Evolutionary conservation across 2,797 vertebrate species (phyloP).

Genomic region (Picus viridis): DNA sequence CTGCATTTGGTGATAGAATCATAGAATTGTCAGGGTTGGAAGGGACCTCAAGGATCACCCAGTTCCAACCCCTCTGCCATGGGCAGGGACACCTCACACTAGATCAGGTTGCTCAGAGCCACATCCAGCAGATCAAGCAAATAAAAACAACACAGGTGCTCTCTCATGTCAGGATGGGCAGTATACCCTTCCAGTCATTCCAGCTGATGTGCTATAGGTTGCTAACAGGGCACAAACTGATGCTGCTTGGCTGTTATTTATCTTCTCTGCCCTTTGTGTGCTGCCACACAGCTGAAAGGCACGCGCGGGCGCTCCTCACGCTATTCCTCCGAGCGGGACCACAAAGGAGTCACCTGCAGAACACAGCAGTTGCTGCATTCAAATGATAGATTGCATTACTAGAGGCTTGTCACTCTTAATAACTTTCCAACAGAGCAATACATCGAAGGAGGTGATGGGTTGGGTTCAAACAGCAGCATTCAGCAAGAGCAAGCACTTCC

Average conservation of each 20-base stretch:
- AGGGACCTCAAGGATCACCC: too few relatives aligned
- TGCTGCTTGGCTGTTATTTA: background rate
- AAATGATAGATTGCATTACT: slow-evolving; percentile 27
- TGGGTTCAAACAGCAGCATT: background rate
- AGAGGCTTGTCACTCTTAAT: slow-evolving; percentile 49
- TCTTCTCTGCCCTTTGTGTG: background rate
- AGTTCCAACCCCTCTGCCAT: too few relatives aligned
- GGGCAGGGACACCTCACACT: too few relatives aligned
- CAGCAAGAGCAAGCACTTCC: background rate
- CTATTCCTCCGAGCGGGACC: slow-evolving; percentile 26
- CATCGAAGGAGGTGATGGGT: background rate
- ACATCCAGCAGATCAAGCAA: background rate
- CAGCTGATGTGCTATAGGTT: background rate
- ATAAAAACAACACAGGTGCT: rapidly evolving
- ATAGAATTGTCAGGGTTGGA: too few relatives aligned
- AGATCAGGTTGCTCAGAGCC: too few relatives aligned
- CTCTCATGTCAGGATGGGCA: background rate
- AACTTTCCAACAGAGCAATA: slow-evolving; percentile 45
- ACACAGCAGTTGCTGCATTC: slow-evolving; percentile 79
- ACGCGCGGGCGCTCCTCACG: background rate
- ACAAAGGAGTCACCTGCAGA: slow-evolving; percentile 83
- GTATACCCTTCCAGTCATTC: slow-evolving; percentile 60
- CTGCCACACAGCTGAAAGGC: background rate
- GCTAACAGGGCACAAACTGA: background rate
- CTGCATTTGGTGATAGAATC: background rate